A percentile compares a stretch with the other conserved stretches of the same genome.
phyloP scores from a whole-genome alignment of 92 coral and sea anemone genomes.

The Zoanthus sociatus region DNA sequence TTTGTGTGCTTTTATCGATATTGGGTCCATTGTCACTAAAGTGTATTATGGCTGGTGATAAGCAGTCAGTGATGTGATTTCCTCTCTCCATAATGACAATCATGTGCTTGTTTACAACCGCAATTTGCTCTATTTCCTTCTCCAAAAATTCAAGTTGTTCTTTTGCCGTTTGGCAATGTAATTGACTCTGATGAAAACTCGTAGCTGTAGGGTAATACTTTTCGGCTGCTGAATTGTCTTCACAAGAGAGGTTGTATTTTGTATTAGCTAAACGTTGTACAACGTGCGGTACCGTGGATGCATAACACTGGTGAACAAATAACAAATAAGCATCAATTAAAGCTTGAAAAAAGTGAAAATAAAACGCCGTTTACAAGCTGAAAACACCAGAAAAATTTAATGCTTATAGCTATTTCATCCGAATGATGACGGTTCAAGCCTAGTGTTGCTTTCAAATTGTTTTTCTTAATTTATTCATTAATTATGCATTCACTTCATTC shows the following conservation, averaged over 20 bases:
- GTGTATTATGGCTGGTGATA: background rate
- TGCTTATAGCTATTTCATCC: too few species aligned
- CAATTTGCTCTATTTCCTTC: background rate
- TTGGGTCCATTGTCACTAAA: background rate
- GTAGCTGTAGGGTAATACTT: too few species aligned
- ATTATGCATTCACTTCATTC: too few species aligned
- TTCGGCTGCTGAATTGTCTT: background rate
- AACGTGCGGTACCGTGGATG: background rate
- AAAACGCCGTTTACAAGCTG: too few species aligned
- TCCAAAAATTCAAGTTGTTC: conserved; percentile 10
- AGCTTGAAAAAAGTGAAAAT: background rate
- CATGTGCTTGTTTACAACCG: background rate
- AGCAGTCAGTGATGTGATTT: background rate
- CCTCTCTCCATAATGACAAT: background rate
- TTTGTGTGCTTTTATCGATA: background rate
- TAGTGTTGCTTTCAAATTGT: too few species aligned
- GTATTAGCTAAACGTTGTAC: background rate
- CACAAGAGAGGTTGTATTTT: background rate
- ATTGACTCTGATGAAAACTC: background rate
- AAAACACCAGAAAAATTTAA: too few species aligned
- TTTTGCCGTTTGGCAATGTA: conserved; percentile 9
- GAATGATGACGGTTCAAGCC: too few species aligned
- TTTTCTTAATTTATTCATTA: too few species aligned
- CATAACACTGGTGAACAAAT: background rate
- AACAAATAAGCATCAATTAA: background rate